Base-by-base conservation (phyloP, 2,888 invertebrate genomes). In the Geophilus truncorum region DNA sequence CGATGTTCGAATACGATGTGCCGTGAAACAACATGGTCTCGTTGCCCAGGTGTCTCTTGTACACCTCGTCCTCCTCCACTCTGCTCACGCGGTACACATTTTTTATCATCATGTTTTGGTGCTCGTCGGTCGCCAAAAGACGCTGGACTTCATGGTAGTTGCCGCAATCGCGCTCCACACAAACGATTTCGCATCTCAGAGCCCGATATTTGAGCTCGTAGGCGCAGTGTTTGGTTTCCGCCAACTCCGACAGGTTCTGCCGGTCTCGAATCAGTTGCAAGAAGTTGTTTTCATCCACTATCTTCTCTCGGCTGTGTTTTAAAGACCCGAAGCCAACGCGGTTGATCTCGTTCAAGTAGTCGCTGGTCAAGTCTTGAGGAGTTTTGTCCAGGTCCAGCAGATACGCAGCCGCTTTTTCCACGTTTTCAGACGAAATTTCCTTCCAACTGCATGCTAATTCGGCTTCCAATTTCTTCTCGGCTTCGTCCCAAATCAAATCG, bases 401-500 rank as follows among this genome's bases (percentile, higher is more conserved):
- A 70, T 28, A 28, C 1, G 25, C 70, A 1, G 70, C 70, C 3
- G 78, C 78, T 6, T 36, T 78, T 28, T 78, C 78, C 0, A 78
- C 15, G 10, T 78, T 7, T 0, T 78, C 78, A 9, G 36, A 45
- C 12, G 78, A 78, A 36, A 78, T 28, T 10, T 36, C n/a, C 28
- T 45, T 36, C 28, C 34, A 45, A 36, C 21, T n/a, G 1, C 21
- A 18, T 4, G n/a, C 5, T 3, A 45, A 45, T 28, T 28, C 40
- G 1, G 40, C 2, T 40, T 45, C 78, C 25, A 78, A 15, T 78
- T 78, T 28, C n/a, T 40, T 40, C 12, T 45, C 70, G 7, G 79
- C 62, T 79, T 79, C 79, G n/a, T 28, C n/a, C 25, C 28, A 79
- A 12, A 79, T 62, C 12, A 57, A 18, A 32, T 57, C 12, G 30